Conservation (phyloP, 2,888 invertebrate genomes). For the Caradrina kadenii region DNA sequence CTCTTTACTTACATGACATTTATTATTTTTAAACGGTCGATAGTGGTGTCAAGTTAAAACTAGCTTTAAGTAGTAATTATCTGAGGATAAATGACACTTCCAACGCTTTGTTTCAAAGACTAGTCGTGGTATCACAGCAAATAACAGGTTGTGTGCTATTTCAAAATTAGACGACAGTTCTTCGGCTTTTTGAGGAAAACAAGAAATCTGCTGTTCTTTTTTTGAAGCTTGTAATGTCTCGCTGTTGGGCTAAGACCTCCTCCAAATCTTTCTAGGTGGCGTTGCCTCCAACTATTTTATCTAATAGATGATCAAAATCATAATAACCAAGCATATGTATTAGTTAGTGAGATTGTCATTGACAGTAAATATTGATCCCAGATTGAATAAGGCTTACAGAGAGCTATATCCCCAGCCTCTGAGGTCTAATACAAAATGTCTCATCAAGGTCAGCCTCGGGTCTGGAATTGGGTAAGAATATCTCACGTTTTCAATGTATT, state of each 20-base stretch:
- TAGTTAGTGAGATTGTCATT: not conserved
- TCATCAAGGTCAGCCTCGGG: not conserved
- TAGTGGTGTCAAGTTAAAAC: not conserved
- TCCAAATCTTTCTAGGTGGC: too few species aligned
- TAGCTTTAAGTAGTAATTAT: conserved; percentile 7
- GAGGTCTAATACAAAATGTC: conserved; percentile 9
- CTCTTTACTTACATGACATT: not conserved
- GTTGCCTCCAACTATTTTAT: too few species aligned
- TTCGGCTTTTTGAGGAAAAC: too few species aligned
- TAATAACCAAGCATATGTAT: not conserved
- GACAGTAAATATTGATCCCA: not conserved
- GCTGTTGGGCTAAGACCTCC: too few species aligned
- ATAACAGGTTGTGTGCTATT: too few species aligned
- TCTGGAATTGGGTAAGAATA: not conserved
- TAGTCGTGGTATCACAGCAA: not conserved
- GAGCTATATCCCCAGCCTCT: not conserved
- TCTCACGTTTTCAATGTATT: not conserved
- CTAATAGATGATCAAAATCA: not conserved
- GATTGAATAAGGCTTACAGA: conserved; percentile 6
- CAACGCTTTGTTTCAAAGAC: conserved; percentile 3
- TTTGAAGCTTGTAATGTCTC: too few species aligned
- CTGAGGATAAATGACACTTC: not conserved
- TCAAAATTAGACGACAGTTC: too few species aligned
- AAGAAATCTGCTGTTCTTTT: too few species aligned
- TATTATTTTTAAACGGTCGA: not conserved